Percentiles rank a stretch among this genome's conserved stretches.
Evolutionary conservation across 1,140 invertebrate species (phyloP).

Genomic region (Metopolophium dirhodum): DNA sequence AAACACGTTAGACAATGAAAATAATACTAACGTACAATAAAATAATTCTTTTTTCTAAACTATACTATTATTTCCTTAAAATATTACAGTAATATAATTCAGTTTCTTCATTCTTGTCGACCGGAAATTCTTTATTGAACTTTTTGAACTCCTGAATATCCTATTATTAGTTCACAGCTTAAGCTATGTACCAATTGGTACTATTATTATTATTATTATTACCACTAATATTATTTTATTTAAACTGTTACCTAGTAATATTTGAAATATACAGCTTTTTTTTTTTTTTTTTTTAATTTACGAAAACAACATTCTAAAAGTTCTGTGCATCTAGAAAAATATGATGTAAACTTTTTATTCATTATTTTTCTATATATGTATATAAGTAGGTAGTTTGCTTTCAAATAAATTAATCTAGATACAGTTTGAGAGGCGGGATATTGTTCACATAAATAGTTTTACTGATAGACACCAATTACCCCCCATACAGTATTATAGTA

Average conservation of each 20-base stretch:
- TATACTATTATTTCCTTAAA: too few relatives aligned
- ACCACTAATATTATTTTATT: background rate
- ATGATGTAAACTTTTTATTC: background rate
- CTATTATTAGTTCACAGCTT: background rate
- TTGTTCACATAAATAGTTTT: background rate
- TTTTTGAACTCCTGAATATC: background rate
- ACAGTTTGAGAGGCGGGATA: background rate
- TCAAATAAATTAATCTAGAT: background rate
- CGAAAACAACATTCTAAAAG: background rate
- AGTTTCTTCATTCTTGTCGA: too few relatives aligned
- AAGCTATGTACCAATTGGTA: too few relatives aligned
- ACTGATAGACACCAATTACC: background rate
- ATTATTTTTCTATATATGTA: background rate
- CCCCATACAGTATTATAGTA: too few relatives aligned
- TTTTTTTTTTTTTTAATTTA: background rate
- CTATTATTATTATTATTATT: too few relatives aligned
- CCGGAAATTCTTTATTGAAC: background rate
- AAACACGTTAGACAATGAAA: background rate
- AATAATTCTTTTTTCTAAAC: too few relatives aligned
- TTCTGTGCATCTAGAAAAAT: background rate
- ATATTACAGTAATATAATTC: too few relatives aligned
- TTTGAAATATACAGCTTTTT: background rate
- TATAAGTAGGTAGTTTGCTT: background rate
- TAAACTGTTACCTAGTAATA: background rate
- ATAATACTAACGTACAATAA: background rate